phyloP scores from a whole-genome alignment of 2,113 vertebrate species.

The Spermophilus dauricus region DNA sequence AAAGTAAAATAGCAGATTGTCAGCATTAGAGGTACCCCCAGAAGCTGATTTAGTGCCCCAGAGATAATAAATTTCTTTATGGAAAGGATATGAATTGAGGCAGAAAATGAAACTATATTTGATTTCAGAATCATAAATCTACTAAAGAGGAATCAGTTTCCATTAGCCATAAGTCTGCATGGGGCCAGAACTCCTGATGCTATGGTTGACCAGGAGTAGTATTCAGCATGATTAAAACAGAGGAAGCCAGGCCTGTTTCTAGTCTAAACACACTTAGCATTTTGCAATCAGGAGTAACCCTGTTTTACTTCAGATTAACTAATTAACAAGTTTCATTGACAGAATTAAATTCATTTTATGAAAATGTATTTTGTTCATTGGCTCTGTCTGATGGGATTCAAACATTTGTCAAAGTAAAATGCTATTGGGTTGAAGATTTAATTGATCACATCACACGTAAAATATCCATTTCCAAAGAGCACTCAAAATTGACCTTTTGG shows the following conservation, averaged over 20 bases:
- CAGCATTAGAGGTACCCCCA: background rate
- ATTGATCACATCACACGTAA: slow-evolving; percentile 1
- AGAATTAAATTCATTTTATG: slow-evolving; percentile 53
- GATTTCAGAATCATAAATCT: slow-evolving; percentile 38
- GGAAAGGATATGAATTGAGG: background rate
- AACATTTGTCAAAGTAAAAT: background rate
- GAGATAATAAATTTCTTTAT: slow-evolving; percentile 10
- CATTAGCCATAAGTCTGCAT: background rate
- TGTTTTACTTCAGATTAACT: slow-evolving; percentile 40
- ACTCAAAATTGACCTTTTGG: slow-evolving; percentile 38
- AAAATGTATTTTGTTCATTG: slow-evolving; percentile 24
- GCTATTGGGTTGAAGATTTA: background rate
- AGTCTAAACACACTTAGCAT: background rate
- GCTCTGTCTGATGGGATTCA: background rate
- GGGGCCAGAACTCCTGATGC: background rate
- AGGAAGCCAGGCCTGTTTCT: background rate
- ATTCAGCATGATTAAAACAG: background rate
- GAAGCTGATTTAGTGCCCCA: background rate
- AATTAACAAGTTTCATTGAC: background rate
- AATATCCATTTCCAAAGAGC: slow-evolving; percentile 9
- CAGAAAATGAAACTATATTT: slow-evolving; percentile 27
- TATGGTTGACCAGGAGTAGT: background rate
- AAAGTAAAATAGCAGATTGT: background rate
- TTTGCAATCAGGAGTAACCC: background rate
- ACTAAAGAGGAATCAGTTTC: background rate